A percentile compares a stretch with the other conserved stretches of the same genome.
Conservation (phyloP, 2,797 vertebrate species). For the Anabacerthia variegaticeps region DNA sequence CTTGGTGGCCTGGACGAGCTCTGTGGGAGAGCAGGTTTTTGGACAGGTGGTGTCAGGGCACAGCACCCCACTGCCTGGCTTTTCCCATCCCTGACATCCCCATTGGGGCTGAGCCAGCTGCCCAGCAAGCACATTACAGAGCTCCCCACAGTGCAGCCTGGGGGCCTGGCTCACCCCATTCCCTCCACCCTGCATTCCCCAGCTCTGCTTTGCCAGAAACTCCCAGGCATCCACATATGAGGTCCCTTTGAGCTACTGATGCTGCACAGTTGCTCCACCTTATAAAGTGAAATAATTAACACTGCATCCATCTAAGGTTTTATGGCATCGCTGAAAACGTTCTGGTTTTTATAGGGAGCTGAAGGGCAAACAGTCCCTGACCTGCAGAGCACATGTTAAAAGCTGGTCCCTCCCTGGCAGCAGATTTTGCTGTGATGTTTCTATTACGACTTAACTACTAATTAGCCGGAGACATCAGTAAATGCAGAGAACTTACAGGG, state of each 20-base stretch:
- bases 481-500: neutral
- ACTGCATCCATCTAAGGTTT: neutral
- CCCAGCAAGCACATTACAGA: neutral
- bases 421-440: constrained; percentile 22
- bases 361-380: constrained; percentile 53
- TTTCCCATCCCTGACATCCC: neutral
- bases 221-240: neutral
- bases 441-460: neutral
- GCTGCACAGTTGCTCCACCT: neutral
- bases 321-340: neutral
- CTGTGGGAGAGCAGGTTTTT: neutral
- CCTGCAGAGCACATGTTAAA: constrained; percentile 17
- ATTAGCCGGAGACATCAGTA: neutral
- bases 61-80: neutral
- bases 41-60: neutral
- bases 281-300: constrained; percentile 12
- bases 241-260: neutral
- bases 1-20: neutral
- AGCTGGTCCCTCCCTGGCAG: constrained; percentile 7
- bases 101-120: neutral
- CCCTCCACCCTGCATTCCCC: neutral
- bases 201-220: neutral
- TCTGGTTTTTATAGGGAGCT: constrained; percentile 19
- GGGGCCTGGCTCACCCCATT: neutral
- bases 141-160: fast-evolving